These are phyloP conservation scores for Drosophila prosaltans DNA, from an alignment of 1,140 invertebrate species.

Conservation along the genomic window DNA sequence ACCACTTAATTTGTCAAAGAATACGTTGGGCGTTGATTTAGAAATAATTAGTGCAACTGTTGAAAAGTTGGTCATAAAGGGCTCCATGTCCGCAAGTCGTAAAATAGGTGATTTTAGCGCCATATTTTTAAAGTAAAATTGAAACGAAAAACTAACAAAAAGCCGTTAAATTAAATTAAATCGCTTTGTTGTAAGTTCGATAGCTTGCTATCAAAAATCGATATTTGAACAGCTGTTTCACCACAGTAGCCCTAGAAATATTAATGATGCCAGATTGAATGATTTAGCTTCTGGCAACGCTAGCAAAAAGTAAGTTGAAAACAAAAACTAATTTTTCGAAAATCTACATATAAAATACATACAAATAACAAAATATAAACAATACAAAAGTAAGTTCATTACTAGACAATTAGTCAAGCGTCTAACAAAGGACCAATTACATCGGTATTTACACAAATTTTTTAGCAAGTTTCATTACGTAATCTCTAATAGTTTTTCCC, in stretches of 20 bases:
- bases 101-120: conserved; percentile 9
- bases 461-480: conserved; percentile 2
- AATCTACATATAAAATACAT: conserved; percentile 18
- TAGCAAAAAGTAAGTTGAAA: conserved; percentile 48
- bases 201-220: not conserved
- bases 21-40: conserved; percentile 63
- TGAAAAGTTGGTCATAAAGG: conserved; percentile 56
- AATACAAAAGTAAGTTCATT: not conserved
- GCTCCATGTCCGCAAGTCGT: conserved; percentile 42
- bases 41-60: conserved; percentile 60
- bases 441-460: not conserved
- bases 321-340: conserved; percentile 47
- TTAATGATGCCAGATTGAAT: not conserved
- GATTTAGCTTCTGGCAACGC: conserved; percentile 3
- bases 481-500: conserved; percentile 20
- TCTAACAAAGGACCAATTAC: not conserved
- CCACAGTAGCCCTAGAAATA: not conserved
- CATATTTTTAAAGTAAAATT: not conserved
- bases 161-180: conserved; percentile 5
- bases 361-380: not conserved
- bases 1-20: conserved; percentile 51
- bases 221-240: not conserved
- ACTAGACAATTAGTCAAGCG: not conserved
- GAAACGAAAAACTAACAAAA: not conserved
- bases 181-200: not conserved